Conservation (phyloP, 2,797 vertebrate species). For the Enteromius trimaculatus region DNA sequence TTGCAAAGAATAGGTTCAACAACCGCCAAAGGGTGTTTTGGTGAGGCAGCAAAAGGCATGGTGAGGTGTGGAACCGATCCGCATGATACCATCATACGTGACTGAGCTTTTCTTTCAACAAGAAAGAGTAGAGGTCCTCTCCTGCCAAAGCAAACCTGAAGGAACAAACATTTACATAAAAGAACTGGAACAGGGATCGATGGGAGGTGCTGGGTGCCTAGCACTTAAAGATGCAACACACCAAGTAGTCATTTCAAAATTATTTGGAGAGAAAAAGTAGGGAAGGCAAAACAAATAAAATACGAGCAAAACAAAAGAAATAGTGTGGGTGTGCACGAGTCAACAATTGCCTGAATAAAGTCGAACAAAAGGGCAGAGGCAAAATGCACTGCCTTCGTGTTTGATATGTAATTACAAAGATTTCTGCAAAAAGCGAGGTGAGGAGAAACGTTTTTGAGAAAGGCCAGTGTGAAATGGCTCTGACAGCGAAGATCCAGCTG, state of each 20-base stretch:
- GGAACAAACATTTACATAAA: conserved; percentile 19
- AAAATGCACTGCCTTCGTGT: conserved; percentile 30
- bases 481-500: conserved; percentile 28
- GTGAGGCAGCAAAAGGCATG: neutral
- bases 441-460: conserved; percentile 31
- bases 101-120: conserved; percentile 22
- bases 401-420: conserved; percentile 49
- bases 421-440: conserved; percentile 32
- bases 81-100: neutral
- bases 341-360: conserved; percentile 42
- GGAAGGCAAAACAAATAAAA: neutral
- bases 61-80: neutral
- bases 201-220: neutral
- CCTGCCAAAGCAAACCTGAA: conserved; percentile 19
- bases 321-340: conserved; percentile 38
- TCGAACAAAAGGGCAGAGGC: conserved; percentile 45
- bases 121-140: neutral
- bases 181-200: conserved; percentile 14
- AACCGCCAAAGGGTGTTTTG: conserved; percentile 26
- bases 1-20: conserved; percentile 15
- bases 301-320: conserved; percentile 8
- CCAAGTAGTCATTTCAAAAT: conserved; percentile 28
- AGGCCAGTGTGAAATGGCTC: conserved; percentile 30
- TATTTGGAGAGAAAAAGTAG: conserved; percentile 10
- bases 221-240: conserved; percentile 20